Conservation (phyloP, 2,113 vertebrate genomes). For the Macheiramphus alcinus region DNA sequence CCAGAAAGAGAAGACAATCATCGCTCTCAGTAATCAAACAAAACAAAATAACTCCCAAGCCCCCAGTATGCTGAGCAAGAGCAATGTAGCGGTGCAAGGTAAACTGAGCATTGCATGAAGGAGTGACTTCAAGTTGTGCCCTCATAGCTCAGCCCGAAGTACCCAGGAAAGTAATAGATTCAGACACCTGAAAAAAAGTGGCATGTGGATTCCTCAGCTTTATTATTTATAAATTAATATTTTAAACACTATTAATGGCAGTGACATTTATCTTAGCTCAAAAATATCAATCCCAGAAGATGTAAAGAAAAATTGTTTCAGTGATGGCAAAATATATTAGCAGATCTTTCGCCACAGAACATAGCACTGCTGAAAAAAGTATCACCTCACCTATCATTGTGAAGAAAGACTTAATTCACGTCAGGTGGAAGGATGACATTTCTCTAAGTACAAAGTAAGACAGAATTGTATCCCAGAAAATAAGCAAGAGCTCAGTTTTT, state of each 20-base stretch:
- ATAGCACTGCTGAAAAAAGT: not conserved
- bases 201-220: not conserved
- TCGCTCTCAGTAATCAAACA: not conserved
- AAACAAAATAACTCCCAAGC: not conserved
- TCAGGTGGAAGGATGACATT: not conserved
- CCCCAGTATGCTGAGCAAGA: not conserved
- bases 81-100: rapidly evolving
- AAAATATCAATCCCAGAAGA: not conserved
- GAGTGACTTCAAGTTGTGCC: not conserved
- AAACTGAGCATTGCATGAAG: not conserved
- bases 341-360: not conserved
- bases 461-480: not conserved
- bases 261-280: not conserved
- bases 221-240: not conserved
- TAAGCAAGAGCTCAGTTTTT: not conserved
- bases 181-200: not conserved
- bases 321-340: not conserved
- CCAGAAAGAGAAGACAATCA: slow-evolving; percentile 16
- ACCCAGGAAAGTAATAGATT: not conserved
- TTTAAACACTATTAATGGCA: not conserved
- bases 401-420: not conserved
- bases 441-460: not conserved
- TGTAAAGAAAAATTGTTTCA: not conserved
- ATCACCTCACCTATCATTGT: not conserved
- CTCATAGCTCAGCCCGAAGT: no score